These are phyloP conservation scores for Nestor notabilis DNA, from an alignment of 2,113 vertebrate genomes.

Conservation along the genomic window DNA sequence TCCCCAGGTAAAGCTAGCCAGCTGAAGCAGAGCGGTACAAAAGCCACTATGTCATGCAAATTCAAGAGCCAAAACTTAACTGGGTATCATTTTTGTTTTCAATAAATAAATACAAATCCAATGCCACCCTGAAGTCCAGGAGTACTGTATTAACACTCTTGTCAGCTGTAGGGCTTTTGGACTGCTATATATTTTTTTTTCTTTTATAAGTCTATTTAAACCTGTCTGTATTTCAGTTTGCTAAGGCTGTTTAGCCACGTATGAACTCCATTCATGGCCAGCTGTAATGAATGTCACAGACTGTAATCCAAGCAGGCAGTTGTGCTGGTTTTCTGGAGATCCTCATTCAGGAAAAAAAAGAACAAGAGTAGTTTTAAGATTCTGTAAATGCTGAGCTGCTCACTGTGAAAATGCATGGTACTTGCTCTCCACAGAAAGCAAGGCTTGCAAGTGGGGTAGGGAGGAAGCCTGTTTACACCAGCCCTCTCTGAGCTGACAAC, in stretches of 20 bases:
- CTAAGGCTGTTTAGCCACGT: background rate
- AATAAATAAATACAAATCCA: background rate
- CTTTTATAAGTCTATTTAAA: background rate
- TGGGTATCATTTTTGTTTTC: background rate
- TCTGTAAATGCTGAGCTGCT: background rate
- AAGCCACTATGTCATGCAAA: background rate
- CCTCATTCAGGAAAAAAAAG: background rate
- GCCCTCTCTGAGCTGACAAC: background rate
- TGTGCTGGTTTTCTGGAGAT: background rate
- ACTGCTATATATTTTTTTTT: background rate
- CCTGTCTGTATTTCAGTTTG: background rate
- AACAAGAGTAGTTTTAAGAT: background rate
- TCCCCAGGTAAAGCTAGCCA: background rate
- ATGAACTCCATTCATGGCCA: background rate
- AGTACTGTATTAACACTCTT: background rate
- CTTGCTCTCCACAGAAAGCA: background rate
- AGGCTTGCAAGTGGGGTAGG: background rate
- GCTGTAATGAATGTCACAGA: background rate
- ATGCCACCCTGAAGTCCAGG: background rate
- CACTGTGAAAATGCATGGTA: background rate
- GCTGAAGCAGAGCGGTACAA: background rate
- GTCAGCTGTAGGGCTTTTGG: slow-evolving; percentile 1
- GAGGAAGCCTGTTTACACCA: background rate
- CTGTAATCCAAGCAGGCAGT: slow-evolving; percentile 6
- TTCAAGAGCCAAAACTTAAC: background rate